These are phyloP conservation scores for Anthrax anthrax DNA, from an alignment of 2,888 invertebrate species.

Conservation along the genomic window DNA sequence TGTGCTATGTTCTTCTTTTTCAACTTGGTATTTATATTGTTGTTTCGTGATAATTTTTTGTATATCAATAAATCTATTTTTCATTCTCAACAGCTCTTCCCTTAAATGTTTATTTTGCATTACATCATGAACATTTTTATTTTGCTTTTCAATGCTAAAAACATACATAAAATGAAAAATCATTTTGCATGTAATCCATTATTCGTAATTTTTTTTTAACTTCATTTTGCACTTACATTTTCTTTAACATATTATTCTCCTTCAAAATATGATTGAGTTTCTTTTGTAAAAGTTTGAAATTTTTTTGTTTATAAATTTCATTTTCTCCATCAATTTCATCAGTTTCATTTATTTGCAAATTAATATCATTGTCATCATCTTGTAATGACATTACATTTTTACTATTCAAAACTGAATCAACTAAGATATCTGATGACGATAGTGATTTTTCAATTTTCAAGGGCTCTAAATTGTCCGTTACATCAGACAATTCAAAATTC, in stretches of 20 bases:
- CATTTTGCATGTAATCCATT: background rate
- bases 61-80: slow-evolving; percentile 2
- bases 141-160: background rate
- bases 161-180: background rate
- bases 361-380: too few species aligned
- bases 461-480: background rate
- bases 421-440: background rate
- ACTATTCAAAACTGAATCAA: background rate
- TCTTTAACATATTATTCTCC: background rate
- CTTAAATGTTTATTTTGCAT: slow-evolving; percentile 7
- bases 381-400: too few species aligned
- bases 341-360: too few species aligned
- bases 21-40: background rate
- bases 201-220: background rate
- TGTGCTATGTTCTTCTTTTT: background rate
- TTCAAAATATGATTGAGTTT: background rate
- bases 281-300: background rate
- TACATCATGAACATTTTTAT: background rate
- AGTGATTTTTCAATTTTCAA: background rate
- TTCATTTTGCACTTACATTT: background rate
- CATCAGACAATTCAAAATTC: too few species aligned
- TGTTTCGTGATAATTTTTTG: background rate
- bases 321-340: too few species aligned
- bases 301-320: background rate
- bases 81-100: slow-evolving; percentile 7